Evolutionary conservation across 2,113 vertebrate species (phyloP).

Genomic region (Pandion haliaetus): DNA sequence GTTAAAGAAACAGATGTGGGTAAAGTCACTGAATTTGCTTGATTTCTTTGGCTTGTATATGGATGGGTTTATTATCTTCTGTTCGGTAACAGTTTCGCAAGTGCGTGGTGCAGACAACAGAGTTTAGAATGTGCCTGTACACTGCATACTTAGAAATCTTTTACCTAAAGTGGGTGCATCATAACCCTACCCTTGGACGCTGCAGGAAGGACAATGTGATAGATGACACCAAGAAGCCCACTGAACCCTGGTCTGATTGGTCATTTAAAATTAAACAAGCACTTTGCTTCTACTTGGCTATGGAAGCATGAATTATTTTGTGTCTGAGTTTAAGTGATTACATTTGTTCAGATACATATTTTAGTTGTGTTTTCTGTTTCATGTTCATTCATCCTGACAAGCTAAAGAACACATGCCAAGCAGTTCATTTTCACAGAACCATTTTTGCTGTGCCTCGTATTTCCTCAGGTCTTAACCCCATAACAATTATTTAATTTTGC

Average conservation of each 20-base stretch:
- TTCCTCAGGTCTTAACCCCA: not conserved
- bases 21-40: not conserved
- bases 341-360: not conserved
- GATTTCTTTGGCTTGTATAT: not conserved
- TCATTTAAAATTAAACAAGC: not conserved
- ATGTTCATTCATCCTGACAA: not conserved
- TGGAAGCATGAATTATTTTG: not conserved
- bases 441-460: not conserved
- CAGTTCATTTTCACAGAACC: not conserved
- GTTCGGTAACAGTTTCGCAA: not conserved
- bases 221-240: not conserved
- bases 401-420: not conserved
- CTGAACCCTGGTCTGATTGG: not conserved
- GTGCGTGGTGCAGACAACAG: not conserved
- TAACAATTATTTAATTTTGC: not conserved
- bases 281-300: not conserved
- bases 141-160: fast-evolving
- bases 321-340: not conserved
- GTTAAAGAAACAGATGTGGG: not conserved
- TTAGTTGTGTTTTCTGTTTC: not conserved
- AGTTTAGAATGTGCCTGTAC: not conserved
- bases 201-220: not conserved
- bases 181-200: not conserved
- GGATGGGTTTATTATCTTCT: not conserved
- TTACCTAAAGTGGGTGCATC: not conserved